Conservation (phyloP, 1,140 invertebrate species). For the Samia ricini region DNA sequence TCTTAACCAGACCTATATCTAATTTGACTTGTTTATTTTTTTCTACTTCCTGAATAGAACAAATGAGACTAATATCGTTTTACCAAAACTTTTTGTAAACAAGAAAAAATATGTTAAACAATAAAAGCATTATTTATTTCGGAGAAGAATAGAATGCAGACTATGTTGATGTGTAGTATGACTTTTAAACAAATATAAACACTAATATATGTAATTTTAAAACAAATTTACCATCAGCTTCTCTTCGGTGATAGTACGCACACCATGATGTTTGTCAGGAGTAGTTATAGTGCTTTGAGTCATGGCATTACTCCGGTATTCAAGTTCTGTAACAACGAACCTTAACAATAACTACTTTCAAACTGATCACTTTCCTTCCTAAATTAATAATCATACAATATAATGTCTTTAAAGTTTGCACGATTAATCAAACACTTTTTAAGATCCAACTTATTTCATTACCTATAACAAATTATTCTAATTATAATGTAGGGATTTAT, state of each 20-base stretch:
- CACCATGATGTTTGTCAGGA: slow-evolving; percentile 53
- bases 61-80: no score
- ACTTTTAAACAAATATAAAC: no score
- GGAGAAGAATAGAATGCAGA: no score
- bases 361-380: background rate
- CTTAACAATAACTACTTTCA: background rate
- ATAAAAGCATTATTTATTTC: no score
- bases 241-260: slow-evolving; percentile 61
- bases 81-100: no score
- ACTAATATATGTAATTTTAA: slow-evolving; percentile 1
- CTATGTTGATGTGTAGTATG: background rate
- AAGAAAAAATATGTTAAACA: no score
- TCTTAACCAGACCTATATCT: no score
- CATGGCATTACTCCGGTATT: slow-evolving; percentile 44
- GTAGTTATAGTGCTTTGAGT: slow-evolving; percentile 55
- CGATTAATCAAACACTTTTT: slow-evolving; percentile 15
- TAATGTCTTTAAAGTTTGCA: background rate
- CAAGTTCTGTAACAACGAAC: background rate
- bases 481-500: background rate
- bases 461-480: background rate
- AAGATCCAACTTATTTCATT: background rate
- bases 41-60: no score
- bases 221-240: slow-evolving; percentile 59
- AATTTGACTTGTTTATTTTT: no score
- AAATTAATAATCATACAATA: slow-evolving; percentile 1